Conservation (phyloP, 2,113 vertebrate genomes). For the Hassar affinis region DNA sequence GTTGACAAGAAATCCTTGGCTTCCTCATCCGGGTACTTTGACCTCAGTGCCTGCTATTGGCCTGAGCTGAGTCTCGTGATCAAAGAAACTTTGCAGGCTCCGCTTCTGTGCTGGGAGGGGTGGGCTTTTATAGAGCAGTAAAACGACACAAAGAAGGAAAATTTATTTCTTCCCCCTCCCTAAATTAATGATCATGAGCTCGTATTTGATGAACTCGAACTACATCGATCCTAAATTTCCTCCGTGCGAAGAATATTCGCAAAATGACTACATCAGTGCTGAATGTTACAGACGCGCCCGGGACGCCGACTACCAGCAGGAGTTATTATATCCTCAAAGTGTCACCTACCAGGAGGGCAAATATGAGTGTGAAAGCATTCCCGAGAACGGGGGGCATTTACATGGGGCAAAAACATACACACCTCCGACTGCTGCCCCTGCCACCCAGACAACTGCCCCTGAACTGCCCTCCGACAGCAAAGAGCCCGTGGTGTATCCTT, state of each 20-base stretch:
- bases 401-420: slow-evolving; percentile 77
- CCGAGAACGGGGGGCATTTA: slow-evolving; percentile 75
- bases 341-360: slow-evolving; percentile 79
- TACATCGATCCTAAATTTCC: slow-evolving; percentile 99
- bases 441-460: slow-evolving; percentile 73
- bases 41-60: slow-evolving; percentile 78
- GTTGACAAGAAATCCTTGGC: slow-evolving; percentile 70
- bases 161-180: slow-evolving; percentile 96
- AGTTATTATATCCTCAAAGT: slow-evolving; percentile 76
- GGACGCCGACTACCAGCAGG: slow-evolving; percentile 80
- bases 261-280: slow-evolving; percentile 99
- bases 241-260: slow-evolving; percentile 99
- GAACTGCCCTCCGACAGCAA: slow-evolving; percentile 80
- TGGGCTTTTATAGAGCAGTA: slow-evolving; percentile 85
- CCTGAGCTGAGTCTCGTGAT: slow-evolving; percentile 79
- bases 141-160: slow-evolving; percentile 93
- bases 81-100: slow-evolving; percentile 89
- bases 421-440: slow-evolving; percentile 75
- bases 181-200: slow-evolving; percentile 99
- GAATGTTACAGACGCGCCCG: slow-evolving; percentile 92
- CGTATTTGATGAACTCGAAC: slow-evolving; percentile 99
- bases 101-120: slow-evolving; percentile 84
- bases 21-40: slow-evolving; percentile 83
- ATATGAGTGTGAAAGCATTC: slow-evolving; percentile 80
- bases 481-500: slow-evolving; percentile 85